These are phyloP conservation scores for Arbacia lixula DNA, from an alignment of 53 echinoderm and acorn worm genomes.

Conservation along the genomic window DNA sequence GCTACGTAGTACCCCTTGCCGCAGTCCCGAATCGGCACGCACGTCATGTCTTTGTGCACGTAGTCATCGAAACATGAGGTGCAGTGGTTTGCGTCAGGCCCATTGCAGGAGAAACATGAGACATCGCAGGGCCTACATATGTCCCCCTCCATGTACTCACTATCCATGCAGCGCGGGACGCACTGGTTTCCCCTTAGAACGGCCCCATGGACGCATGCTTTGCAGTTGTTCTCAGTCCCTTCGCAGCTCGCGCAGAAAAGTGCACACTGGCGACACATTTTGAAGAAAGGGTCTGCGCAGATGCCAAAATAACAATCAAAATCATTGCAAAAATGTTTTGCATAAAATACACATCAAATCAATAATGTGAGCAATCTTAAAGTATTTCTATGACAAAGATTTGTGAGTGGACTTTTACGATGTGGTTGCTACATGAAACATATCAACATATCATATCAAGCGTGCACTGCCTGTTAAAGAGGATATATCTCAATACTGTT, in stretches of 20 bases:
- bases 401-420: no score
- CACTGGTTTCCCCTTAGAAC: slow-evolving; percentile 60
- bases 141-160: slow-evolving; percentile 63
- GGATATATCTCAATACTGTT: no score
- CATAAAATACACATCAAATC: no score
- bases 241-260: slow-evolving; percentile 63
- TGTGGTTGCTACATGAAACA: no score
- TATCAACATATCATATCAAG: no score
- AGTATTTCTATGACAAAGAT: no score
- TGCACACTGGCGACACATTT: slow-evolving; percentile 63
- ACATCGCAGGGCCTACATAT: slow-evolving; percentile 63
- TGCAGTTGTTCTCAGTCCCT: slow-evolving; percentile 49
- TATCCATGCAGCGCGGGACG: slow-evolving; percentile 46
- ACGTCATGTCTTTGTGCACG: slow-evolving; percentile 60
- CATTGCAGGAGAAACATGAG: slow-evolving; percentile 67
- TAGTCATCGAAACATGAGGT: slow-evolving; percentile 59
- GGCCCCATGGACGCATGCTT: slow-evolving; percentile 47
- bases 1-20: slow-evolving; percentile 58
- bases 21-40: slow-evolving; percentile 51
- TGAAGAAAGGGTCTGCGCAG: slow-evolving; percentile 34
- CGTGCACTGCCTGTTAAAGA: no score
- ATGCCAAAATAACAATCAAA: background rate
- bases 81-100: slow-evolving; percentile 49
- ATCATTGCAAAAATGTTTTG: no score
- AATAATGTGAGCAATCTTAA: no score